Evolutionary conservation across 2,888 invertebrate genomes (phyloP), one percentile per base, ranked within the genome.

Genomic region (Apotomis turbidana): DNA sequence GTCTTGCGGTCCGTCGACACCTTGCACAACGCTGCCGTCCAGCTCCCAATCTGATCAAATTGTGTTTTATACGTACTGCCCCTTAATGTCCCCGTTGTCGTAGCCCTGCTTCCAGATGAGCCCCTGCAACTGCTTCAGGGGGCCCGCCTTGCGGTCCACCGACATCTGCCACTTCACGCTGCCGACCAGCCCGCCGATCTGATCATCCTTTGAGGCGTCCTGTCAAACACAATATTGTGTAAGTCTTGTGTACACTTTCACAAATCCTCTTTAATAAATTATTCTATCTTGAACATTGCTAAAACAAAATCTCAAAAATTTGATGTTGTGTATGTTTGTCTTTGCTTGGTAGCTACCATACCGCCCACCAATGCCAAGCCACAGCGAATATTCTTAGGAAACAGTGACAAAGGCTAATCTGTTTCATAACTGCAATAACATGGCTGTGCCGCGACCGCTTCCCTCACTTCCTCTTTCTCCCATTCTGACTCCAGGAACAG

Each of bases 71-170:
- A 97, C 98, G 96, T 92, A 99, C 98, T 98, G 98, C 86, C 97
- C 97, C 86, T 96, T 96, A 3, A 99, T 89, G 51, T 95, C 94
- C 51, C 97, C 97, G 68, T 94, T 94, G 78, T 95, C 95, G 85
- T 98, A 99, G 4, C 97, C 99, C 78, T 96, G 95, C 81, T 95
- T 95, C 97, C 97, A 98, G 80, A 99, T 96, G 75, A 97, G 94
- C 0, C 98, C 98, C 87, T 99, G 99, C n/a, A 99, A 92, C 64
- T 95, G 95, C 87, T 99, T 99, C 74, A 99, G 91, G 5, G 97
- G 95, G 5, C 95, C 95, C 51, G 95, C 95, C 87, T 98, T 97
- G 74, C 97, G 95, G 87, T 98, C 97, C 41, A 93, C 90, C 61
- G 96, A 95, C 94, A 98, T 98, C 87, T 97, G 96, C 95, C 96